Base-by-base conservation (phyloP, 1,140 invertebrate species). In the Drosophila eugracilis region DNA sequence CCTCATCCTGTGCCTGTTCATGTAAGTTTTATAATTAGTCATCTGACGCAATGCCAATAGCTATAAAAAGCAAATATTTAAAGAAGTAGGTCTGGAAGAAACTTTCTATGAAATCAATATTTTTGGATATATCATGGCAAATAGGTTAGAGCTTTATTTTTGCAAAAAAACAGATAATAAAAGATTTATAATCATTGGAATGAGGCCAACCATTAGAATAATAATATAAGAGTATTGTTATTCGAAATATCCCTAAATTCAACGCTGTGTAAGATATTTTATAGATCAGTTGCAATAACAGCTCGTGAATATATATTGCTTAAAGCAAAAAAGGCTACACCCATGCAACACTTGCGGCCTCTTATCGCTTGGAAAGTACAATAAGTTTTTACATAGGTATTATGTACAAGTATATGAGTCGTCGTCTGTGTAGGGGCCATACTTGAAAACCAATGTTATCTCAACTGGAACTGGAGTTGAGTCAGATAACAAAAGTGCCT, bases 1-100 rank as follows among this genome's bases (percentile, higher is more conserved):
- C 1, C 67, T 94, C 14, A 34, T 94, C 2, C 75, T 94, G 1
- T 95, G 94, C 60, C 17, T 94, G 5, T 76, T 94, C 24, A 91
- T 92, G 94, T 94, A 89, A 92, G 91, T 84, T n/a, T 1, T 5
- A 9, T 15, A 6, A 6, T 15, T 17, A 24, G 22, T 37, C 12
- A 53, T 53, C 15, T 19, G 22, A 54, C n/a, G n/a, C n/a, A n/a
- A n/a, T n/a, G n/a, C n/a, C n/a, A n/a, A n/a, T n/a, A n/a, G n/a
- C n/a, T n/a, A n/a, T n/a, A n/a, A n/a, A n/a, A n/a, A n/a, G n/a
- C n/a, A n/a, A n/a, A n/a, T n/a, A n/a, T n/a, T n/a, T n/a, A n/a
- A n/a, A n/a, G n/a, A n/a, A n/a, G n/a, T n/a, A n/a, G n/a, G n/a
- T n/a, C n/a, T n/a, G n/a, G n/a, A n/a, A n/a, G n/a, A n/a, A n/a